phyloP scores from a whole-genome alignment of 2,888 invertebrate species.

The Philonicus albiceps region DNA sequence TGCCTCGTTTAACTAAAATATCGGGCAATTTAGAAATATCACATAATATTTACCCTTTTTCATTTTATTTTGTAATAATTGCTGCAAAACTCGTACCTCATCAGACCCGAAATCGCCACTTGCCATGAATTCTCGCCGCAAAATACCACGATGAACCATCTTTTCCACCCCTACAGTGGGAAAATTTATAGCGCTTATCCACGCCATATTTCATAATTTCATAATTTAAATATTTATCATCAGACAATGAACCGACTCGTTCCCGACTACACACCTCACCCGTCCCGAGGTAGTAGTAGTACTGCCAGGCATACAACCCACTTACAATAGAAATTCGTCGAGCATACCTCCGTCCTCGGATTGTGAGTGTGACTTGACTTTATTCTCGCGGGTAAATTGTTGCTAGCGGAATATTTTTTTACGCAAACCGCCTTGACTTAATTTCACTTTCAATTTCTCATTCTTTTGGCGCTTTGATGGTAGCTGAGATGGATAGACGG shows the following conservation, averaged over 20 bases:
- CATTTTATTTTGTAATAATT: neutral
- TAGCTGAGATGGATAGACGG: neutral
- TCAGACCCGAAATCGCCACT: neutral
- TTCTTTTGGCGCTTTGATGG: neutral
- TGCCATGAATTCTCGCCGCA: neutral
- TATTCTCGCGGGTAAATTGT: neutral
- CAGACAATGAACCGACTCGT: constrained; percentile 22
- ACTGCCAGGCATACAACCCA: neutral
- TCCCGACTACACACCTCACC: neutral
- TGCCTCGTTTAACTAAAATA: neutral
- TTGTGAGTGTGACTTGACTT: neutral
- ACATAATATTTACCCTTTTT: neutral
- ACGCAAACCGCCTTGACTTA: constrained; percentile 34
- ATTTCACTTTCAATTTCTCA: constrained; percentile 41
- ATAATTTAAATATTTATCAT: constrained; percentile 34
- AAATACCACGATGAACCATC: neutral
- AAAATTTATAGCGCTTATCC: constrained; percentile 24
- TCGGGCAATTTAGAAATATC: neutral
- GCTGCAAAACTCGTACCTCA: neutral
- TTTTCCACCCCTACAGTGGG: neutral
- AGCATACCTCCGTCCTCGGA: neutral
- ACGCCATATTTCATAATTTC: constrained; percentile 36
- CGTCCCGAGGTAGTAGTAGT: neutral
- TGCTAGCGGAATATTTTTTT: constrained; percentile 26
- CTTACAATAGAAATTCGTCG: constrained; percentile 8